phyloP scores from a whole-genome alignment of 2,797 vertebrate genomes.

The Epinephelus malabaricus region DNA sequence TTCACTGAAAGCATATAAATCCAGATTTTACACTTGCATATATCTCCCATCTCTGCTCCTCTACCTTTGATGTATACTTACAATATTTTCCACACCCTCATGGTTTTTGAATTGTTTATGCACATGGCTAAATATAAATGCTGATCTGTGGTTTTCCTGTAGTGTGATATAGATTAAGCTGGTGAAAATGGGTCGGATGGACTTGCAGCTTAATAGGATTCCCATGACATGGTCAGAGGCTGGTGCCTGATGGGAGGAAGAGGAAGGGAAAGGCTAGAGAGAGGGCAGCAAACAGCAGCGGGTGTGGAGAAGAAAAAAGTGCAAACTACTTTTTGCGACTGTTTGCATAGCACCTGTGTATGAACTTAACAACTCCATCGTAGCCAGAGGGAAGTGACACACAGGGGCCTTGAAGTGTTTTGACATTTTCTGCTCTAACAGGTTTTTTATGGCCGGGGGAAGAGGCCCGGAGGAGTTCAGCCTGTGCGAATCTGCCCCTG shows the following conservation, averaged over 20 bases:
- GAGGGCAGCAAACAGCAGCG: background rate
- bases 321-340: constrained; percentile 56
- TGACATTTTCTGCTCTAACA: constrained; percentile 74
- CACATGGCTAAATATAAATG: constrained; percentile 38
- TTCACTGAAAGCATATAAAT: constrained; percentile 45
- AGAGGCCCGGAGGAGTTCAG: constrained; percentile 78
- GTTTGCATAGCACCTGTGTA: constrained; percentile 77
- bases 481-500: constrained; percentile 87
- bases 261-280: constrained; percentile 37
- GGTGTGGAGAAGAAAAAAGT: background rate
- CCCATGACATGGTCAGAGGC: constrained; percentile 69
- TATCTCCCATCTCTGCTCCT: constrained; percentile 34
- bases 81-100: constrained; percentile 17
- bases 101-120: constrained; percentile 56
- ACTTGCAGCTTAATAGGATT: constrained; percentile 71
- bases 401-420: constrained; percentile 65
- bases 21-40: constrained; percentile 34
- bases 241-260: constrained; percentile 46
- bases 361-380: constrained; percentile 57
- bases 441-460: constrained; percentile 61
- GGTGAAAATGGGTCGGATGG: constrained; percentile 61
- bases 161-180: constrained; percentile 31
- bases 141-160: constrained; percentile 13
- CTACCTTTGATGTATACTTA: constrained; percentile 52
- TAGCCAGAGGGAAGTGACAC: constrained; percentile 71